Evolutionary conservation across 2,113 vertebrate species (phyloP).

Genomic region (Dolichallabes microphthalmus): DNA sequence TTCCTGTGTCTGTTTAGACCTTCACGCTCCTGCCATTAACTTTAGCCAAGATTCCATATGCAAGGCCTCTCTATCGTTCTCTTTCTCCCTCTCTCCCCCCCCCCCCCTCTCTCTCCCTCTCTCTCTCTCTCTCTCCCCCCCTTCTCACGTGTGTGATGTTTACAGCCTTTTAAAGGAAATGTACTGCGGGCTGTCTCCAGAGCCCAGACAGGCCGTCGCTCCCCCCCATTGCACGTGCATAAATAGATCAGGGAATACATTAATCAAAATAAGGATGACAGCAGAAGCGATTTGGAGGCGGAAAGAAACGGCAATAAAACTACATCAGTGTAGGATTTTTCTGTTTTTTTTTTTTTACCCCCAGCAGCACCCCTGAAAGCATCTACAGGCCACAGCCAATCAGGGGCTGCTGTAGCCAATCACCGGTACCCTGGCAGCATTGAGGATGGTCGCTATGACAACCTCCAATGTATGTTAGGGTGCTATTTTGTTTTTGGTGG

Average conservation of each 20-base stretch:
- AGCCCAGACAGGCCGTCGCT: constrained; percentile 56
- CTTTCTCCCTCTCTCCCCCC: neutral
- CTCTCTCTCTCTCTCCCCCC: neutral
- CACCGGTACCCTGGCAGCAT: constrained; percentile 69
- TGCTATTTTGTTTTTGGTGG: constrained; percentile 39
- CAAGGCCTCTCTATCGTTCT: constrained; percentile 27
- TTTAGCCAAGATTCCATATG: constrained; percentile 53
- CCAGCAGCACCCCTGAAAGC: constrained; percentile 65
- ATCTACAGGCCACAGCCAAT: constrained; percentile 67
- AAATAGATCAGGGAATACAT: constrained; percentile 79
- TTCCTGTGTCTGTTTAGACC: constrained; percentile 50
- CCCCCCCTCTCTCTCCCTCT: constrained; percentile 19
- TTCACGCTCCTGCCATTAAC: constrained; percentile 30
- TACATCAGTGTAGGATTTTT: constrained; percentile 70
- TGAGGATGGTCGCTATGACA: constrained; percentile 73
- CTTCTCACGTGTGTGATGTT: constrained; percentile 40
- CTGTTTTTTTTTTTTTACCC: neutral
- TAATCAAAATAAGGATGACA: constrained; percentile 80
- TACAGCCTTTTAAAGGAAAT: constrained; percentile 74
- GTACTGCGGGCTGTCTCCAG: constrained; percentile 70
- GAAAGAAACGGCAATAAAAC: constrained; percentile 74
- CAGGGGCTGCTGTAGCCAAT: constrained; percentile 68
- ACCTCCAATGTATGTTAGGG: constrained; percentile 64
- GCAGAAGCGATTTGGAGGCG: constrained; percentile 73
- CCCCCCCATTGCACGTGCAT: constrained; percentile 68